phyloP scores from a whole-genome alignment of 2,888 invertebrate species.

The Drosophila birchii region DNA sequence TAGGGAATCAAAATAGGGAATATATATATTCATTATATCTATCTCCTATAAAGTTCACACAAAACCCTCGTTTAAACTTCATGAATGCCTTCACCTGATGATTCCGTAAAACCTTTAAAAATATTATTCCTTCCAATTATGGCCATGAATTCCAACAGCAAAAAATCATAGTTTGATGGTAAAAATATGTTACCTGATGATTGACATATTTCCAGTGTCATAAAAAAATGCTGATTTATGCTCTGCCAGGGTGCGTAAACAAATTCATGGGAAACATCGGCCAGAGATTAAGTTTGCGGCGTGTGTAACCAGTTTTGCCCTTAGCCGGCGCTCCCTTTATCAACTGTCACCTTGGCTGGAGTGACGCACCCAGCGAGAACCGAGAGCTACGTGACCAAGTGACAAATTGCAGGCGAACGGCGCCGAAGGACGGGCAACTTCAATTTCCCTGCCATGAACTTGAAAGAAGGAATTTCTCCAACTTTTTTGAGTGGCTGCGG shows the following conservation, averaged over 20 bases:
- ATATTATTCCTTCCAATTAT: not conserved
- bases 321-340: conserved; percentile 30
- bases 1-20: too few species aligned
- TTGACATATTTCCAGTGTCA: conserved; percentile 32
- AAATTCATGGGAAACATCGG: conserved; percentile 31
- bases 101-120: not conserved
- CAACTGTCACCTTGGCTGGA: conserved; percentile 43
- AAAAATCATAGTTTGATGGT: not conserved
- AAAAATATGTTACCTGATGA: conserved; percentile 21
- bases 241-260: conserved; percentile 25
- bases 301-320: conserved; percentile 41
- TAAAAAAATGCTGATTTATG: conserved; percentile 33
- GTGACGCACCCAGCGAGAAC: conserved; percentile 40
- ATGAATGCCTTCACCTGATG: too few species aligned
- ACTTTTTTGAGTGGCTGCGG: conserved; percentile 49
- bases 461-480: conserved; percentile 57
- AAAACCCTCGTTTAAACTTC: not conserved
- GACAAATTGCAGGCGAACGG: conserved; percentile 69
- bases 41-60: too few species aligned
- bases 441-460: conserved; percentile 69
- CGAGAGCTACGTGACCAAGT: conserved; percentile 73
- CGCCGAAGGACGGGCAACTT: conserved; percentile 48
- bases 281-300: conserved; percentile 49
- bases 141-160: not conserved
- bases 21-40: too few species aligned